These are phyloP conservation scores for Aromia moschata DNA, from an alignment of 2,888 invertebrate species.

Conservation along the genomic window DNA sequence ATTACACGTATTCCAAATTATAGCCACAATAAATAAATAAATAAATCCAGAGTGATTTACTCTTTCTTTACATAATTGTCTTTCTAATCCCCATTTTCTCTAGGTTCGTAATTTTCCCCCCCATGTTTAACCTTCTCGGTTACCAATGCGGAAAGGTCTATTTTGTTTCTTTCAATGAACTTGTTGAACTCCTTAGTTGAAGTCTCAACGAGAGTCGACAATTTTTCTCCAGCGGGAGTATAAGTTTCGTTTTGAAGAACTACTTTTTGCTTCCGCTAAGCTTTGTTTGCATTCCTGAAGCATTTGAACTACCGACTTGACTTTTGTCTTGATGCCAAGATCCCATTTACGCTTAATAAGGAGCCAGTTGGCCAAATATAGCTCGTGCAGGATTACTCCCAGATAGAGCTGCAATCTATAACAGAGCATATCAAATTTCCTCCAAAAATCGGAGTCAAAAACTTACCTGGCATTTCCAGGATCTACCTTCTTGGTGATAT, in stretches of 20 bases:
- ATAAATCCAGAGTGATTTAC: too few species aligned
- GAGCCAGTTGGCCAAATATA: constrained; percentile 53
- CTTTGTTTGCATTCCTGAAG: constrained; percentile 64
- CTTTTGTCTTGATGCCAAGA: constrained; percentile 56
- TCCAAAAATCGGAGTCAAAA: too few species aligned
- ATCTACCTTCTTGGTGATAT: constrained; percentile 72
- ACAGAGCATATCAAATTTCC: too few species aligned
- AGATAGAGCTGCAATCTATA: constrained; percentile 74
- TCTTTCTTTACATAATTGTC: too few species aligned
- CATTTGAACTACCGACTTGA: constrained; percentile 61
- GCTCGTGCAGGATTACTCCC: constrained; percentile 74
- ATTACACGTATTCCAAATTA: background rate
- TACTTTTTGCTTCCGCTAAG: constrained; percentile 62
- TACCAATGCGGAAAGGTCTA: constrained; percentile 32
- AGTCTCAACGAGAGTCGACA: constrained; percentile 63
- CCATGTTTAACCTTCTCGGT: background rate
- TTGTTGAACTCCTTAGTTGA: constrained; percentile 65
- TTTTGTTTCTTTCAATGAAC: constrained; percentile 64
- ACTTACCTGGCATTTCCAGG: constrained; percentile 73
- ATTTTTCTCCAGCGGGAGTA: constrained; percentile 67
- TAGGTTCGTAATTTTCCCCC: background rate
- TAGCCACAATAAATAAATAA: too few species aligned
- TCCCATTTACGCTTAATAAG: constrained; percentile 54
- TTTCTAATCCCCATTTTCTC: constrained; percentile 2
- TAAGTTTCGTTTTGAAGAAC: constrained; percentile 66